Base-by-base conservation (phyloP, 2,113 vertebrate species). In the Aramus guarauna region DNA sequence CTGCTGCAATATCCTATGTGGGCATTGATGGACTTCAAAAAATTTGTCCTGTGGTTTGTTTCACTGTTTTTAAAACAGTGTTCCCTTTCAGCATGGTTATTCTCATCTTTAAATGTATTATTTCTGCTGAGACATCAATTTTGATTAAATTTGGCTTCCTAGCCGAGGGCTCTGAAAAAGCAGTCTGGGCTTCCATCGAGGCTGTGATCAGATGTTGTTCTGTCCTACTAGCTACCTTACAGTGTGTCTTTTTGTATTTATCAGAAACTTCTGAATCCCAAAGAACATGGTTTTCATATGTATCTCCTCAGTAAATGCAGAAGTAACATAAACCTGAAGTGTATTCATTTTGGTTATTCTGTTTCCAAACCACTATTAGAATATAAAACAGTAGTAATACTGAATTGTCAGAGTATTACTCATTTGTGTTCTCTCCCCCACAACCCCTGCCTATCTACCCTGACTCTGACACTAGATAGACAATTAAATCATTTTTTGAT, bases 121-220 rank as follows among this genome's bases (percentile, higher is more conserved):
- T 85, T 96, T 95, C 71, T 92, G 88, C 90, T 94, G 92, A 91
- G 71, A 73, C 45, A 94, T 94, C 80, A 60, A 8, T 95, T 96
- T 93, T 86, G 19, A 95, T 97, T 90, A 90, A 47, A 82, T 41
- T 39, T 93, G 53, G 50, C 82, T 93, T 94, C 55, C 63, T 84
- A 86, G 94, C 90, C 47, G 2, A 82, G 82, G 87, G 88, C 69
- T 94, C 45, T 63, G 74, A 78, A 62, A 85, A 88, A 88, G 53
- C 72, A 10, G 69, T 43, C 78, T 84, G 82, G 88, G 69, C 68
- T 91, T 88, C 69, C 52, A 59, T 27, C 0, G 3, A 84, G 84
- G n/a, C 59, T 94, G 79, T 73, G 72, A 74, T 79, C 63, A 92
- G 52, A 84, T 77, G 52, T 34, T 85, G 37, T 88, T 97, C 39